Evolutionary conservation across 1,140 invertebrate species (phyloP).

Genomic region (Drosophila punjabiensis): DNA sequence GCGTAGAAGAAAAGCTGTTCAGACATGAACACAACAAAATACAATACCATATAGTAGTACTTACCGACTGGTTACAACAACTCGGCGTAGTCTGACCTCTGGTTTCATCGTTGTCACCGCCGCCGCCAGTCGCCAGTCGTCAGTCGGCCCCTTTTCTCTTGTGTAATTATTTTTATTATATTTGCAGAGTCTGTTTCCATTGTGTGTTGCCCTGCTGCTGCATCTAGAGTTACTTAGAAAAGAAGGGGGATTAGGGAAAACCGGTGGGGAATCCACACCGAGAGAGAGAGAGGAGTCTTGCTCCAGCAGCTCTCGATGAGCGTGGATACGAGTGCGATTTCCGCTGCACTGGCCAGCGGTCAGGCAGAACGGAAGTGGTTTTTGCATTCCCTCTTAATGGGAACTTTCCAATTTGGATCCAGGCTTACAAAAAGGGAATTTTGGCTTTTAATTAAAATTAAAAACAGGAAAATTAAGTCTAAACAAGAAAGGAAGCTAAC

Average conservation of each 20-base stretch:
- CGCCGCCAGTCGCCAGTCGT: constrained; percentile 12
- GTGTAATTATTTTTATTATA: constrained; percentile 81
- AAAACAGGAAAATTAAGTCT: background rate
- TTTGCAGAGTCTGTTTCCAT: constrained; percentile 54
- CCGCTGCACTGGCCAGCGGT: constrained; percentile 66
- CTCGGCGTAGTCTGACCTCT: constrained; percentile 72
- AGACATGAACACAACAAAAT: constrained; percentile 34
- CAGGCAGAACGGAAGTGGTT: constrained; percentile 70
- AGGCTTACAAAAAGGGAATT: constrained; percentile 17
- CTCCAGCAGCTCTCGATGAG: constrained; percentile 29
- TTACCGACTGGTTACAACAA: constrained; percentile 41
- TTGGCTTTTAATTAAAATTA: background rate
- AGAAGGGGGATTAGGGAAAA: background rate
- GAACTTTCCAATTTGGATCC: constrained; percentile 8
- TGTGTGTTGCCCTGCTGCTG: constrained; percentile 47
- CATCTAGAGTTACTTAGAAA: constrained; percentile 60
- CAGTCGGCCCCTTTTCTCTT: constrained; percentile 62
- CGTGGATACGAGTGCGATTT: constrained; percentile 55
- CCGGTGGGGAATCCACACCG: constrained; percentile 34
- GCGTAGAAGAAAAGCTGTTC: constrained; percentile 26
- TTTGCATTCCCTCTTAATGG: constrained; percentile 51
- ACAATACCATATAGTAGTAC: no score
- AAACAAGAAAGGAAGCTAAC: no score
- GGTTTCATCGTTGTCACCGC: constrained; percentile 48
- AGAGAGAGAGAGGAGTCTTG: constrained; percentile 17